Evolutionary conservation across 2,888 invertebrate species (phyloP), one percentile per base, ranked within the genome.

Genomic region (Platycheirus rosarum): DNA sequence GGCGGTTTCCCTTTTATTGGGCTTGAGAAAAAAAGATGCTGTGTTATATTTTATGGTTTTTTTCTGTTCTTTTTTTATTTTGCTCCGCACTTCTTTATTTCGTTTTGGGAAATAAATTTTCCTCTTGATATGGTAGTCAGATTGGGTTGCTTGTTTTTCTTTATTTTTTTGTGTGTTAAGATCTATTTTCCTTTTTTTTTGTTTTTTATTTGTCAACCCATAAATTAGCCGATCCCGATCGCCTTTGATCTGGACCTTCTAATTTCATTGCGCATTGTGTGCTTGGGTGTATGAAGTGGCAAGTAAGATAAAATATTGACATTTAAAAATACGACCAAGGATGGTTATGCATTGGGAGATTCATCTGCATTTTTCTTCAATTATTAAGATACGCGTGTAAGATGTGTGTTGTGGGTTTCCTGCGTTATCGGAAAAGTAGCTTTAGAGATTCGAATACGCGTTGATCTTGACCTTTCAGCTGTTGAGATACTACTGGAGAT

Each of bases 61-160:
- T 51, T 63, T n/a, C n/a, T 48, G 42, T 37, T 14, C 37, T 16
- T 53, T 53, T 40, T 53, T 51, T 40, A 49, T 23, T 70, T 63
- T 65, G 42, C 49, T 49, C 37, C 53, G 68, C 35, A 62, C 68
- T 76, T 70, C 75, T 71, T 63, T 62, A 73, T 77, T 82, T 82
- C 82, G 76, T 82, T 68, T 82, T 82, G 82, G 82, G 71, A 77
- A 68, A 82, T 82, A 82, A 82, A 82, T 82, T 82, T 77, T 44
- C 77, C 55, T 63, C 77, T 82, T 73, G 82, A 77, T 82, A 82
- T 82, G 82, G 82, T 82, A 82, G 82, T 82, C 82, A 77, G 82
- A 82, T 82, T 82, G 77, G 76, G 82, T 77, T 76, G 82, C 77
- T 82, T 82, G 82, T 77, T 82, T 77, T 82, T 82, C 73, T 82